phyloP scores from a whole-genome alignment of 2,797 vertebrate genomes.

The Euphonia xanthogaster region DNA sequence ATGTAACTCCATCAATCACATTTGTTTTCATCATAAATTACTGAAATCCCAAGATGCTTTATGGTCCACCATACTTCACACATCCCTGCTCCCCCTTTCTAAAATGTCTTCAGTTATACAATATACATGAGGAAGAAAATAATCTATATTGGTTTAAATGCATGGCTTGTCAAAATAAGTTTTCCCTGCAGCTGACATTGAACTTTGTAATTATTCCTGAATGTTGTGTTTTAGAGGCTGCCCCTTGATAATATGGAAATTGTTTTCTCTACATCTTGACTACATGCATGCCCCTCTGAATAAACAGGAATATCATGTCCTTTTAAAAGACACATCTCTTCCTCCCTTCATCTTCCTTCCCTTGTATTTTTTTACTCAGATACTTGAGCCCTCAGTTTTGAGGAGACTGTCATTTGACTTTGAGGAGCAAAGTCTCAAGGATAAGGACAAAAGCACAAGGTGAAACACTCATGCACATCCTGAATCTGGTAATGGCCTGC shows the following conservation, averaged over 20 bases:
- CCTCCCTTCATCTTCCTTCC: background rate
- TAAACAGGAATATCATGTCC: background rate
- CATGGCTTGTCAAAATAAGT: conserved; percentile 41
- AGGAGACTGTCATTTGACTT: background rate
- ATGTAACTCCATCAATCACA: conserved; percentile 41
- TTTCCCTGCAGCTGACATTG: background rate
- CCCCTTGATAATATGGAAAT: background rate
- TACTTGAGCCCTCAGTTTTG: background rate
- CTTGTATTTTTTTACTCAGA: background rate
- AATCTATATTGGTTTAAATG: conserved; percentile 29
- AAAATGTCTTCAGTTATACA: conserved; percentile 17
- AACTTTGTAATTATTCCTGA: conserved; percentile 42
- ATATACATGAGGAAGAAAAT: background rate
- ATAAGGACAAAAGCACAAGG: background rate
- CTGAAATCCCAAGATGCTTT: background rate
- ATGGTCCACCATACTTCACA: conserved; percentile 46
- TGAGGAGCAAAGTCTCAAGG: background rate
- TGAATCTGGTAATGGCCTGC: background rate
- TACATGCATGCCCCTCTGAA: background rate
- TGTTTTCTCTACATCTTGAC: background rate
- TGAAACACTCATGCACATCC: background rate
- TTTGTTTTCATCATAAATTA: conserved; percentile 54
- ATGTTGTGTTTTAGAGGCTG: background rate
- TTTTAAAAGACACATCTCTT: background rate
- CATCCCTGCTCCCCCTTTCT: background rate